Evolutionary conservation across 2,797 vertebrate genomes (phyloP), one percentile per base, ranked within the genome.

Genomic region (Falco rusticolus): DNA sequence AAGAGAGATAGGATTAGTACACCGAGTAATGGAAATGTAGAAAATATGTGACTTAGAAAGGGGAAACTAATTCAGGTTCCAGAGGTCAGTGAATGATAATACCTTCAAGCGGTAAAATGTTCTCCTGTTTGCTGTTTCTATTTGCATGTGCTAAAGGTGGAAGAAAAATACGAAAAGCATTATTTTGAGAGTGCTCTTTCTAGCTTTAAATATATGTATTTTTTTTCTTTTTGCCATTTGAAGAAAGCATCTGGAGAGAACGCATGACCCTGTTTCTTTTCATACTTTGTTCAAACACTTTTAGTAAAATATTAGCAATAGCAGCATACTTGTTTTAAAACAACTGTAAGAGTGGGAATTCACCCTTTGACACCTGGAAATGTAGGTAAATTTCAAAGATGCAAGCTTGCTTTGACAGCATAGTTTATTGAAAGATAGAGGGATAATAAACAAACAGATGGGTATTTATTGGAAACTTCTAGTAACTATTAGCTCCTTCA

Each of bases 61-160:
- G 60, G 51, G 64, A 94, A 83, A 37, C 39, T 76, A 91, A 81
- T 92, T 94, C 69, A 78, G 22, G 50, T 92, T 89, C 53, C 54
- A 60, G 91, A 95, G 78, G 69, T 94, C 53, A 69, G 39, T 85
- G 84, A 89, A 65, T 89, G 50, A 41, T 75, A 94, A 79, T 80
- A 66, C 61, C 31, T 94, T 90, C 83, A 83, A 77, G 31, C 22
- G 57, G 26, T 60, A 77, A 90, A 75, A 72, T 87, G 16, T 63
- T 87, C 41, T 56, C 39, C 69, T 85, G 11, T 81, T 93, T 85
- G 51, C 77, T 89, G 54, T 76, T 92, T 84, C 79, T 88, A 29
- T 88, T 96, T 90, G 72, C 69, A 22, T 83, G 17, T 48, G n/a
- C 65, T 93, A 43, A 93, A 93, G 18, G 26, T 71, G 53, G 69